phyloP scores from a whole-genome alignment of 2,797 vertebrate genomes.

The Dipus sagitta region DNA sequence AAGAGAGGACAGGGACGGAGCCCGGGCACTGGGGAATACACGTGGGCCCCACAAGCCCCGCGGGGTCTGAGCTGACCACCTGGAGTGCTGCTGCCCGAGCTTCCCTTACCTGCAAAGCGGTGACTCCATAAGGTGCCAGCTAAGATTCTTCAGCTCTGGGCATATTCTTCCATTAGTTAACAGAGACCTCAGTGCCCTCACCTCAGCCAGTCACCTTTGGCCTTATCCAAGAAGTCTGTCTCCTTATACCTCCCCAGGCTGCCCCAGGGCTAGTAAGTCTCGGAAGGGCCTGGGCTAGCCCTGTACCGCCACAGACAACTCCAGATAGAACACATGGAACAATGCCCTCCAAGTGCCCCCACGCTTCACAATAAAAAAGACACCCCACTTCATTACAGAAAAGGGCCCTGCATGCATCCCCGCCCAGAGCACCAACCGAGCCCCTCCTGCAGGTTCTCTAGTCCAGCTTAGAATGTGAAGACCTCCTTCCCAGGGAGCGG shows the following conservation, averaged over 20 bases:
- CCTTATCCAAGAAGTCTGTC: not conserved
- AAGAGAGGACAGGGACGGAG: not conserved
- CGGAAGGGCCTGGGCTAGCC: too few relatives aligned
- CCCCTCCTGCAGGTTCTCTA: fast-evolving
- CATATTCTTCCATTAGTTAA: not conserved
- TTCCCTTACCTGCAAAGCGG: not conserved
- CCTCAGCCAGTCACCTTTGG: not conserved
- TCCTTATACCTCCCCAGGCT: not conserved
- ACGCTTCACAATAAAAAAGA: not conserved
- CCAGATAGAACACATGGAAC: fast-evolving
- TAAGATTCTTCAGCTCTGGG: not conserved
- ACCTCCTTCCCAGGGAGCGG: not conserved
- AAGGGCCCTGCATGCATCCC: not conserved
- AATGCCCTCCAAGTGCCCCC: not conserved
- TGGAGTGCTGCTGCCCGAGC: not conserved
- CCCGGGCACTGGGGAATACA: fast-evolving
- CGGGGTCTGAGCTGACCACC: not conserved
- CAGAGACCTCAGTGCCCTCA: not conserved
- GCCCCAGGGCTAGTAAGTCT: fast-evolving
- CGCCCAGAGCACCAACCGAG: too few relatives aligned
- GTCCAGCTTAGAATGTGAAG: not conserved
- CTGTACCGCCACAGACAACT: not conserved
- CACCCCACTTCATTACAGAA: not conserved
- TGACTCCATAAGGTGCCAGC: fast-evolving
- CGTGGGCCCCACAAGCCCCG: fast-evolving